Base-by-base conservation (phyloP, 2,888 invertebrate genomes). In the Caenorhabditis sp. region DNA sequence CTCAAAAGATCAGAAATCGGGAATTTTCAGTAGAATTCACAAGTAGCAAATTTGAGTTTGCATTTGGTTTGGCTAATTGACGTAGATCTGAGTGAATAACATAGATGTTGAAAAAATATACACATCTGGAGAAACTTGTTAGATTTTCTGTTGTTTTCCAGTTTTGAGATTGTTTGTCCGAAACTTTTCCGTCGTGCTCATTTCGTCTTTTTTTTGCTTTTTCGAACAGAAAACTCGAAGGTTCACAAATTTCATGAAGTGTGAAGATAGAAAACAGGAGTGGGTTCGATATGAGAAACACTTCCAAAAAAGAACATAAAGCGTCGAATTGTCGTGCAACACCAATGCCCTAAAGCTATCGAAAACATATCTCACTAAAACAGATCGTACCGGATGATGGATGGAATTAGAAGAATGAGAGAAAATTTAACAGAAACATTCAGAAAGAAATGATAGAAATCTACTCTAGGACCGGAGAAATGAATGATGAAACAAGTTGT, bases 321-420 rank as follows among this genome's bases (percentile, higher is more conserved):
- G 79, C 64, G 31, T 79, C 70, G 70, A 79, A 41, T 68, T 76
- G 70, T 58, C 24, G 16, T 31, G 16, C 54, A 70, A 63, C 70
- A 79, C 64, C 70, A 70, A 77, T 63, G 79, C 79, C 56, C 64
- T 79, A 79, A 79, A 79, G 79, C 79, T 79, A 70, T 79, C 64
- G 44, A 70, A 72, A 79, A 70, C 61, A 61, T 68, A 47, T 70
- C 56, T 70, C 54, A 70, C 79, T 70, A 64, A 54, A 28, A 61
- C 22, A 70, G 70, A 79, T 79, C 79, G 51, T 58, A 80, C 73
- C 73, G 80, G 80, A 73, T 72, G 47, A 51, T 38, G 28, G 38
- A 58, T 38, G 80, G 66, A 80, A 73, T 72, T 44, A 44, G 56
- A 59, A 49, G 49, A 69, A 26, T 35, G 49, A 68, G 10, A 51